phyloP scores from a whole-genome alignment of 2,797 vertebrate genomes.

The Tragopan temminckii region DNA sequence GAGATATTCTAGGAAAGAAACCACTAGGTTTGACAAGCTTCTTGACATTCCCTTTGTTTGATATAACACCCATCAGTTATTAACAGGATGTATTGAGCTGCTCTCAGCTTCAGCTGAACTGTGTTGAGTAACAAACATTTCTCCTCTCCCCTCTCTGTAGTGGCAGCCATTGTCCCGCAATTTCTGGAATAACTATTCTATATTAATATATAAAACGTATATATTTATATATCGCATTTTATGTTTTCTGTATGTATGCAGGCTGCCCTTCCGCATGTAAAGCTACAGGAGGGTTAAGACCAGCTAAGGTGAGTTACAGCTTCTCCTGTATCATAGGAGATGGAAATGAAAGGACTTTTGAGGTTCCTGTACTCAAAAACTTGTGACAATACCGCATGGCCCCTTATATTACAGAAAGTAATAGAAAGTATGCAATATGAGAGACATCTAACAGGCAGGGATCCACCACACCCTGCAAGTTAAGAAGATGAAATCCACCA shows the following conservation, averaged over 20 bases:
- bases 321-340: not conserved
- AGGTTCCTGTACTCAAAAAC: not conserved
- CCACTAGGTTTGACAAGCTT: not conserved
- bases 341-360: not conserved
- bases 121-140: not conserved
- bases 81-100: not conserved
- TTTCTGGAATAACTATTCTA: not conserved
- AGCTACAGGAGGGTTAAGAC: not conserved
- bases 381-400: not conserved
- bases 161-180: not conserved
- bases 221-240: not conserved
- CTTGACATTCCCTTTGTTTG: conserved; percentile 12
- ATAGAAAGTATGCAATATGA: not conserved
- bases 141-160: not conserved
- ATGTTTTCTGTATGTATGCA: not conserved
- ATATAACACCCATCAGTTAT: not conserved
- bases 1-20: conserved; percentile 30
- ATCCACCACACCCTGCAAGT: not conserved
- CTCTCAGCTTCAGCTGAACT: not conserved
- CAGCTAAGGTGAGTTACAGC: not conserved
- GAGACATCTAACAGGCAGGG: not conserved
- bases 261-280: not conserved
- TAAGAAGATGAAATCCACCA: not conserved
- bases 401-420: not conserved
- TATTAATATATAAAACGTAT: not conserved